Percentiles rank a stretch among this genome's conserved stretches.
Conservation (phyloP, 2,888 invertebrate species). For the Hololepta plana region DNA sequence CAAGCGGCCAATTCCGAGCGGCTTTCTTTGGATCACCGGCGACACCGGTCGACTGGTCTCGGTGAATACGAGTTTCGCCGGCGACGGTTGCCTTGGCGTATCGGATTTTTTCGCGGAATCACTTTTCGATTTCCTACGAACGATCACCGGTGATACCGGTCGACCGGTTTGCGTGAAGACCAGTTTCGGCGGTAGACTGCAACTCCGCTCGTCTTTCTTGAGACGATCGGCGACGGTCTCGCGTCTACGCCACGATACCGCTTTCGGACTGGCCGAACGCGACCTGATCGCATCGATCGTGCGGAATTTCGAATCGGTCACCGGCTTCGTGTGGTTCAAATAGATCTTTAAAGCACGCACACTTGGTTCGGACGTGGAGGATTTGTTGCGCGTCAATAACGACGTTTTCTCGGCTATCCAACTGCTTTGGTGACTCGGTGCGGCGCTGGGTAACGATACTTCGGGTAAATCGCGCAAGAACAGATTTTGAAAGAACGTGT, state of each 20-base stretch:
- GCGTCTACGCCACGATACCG: conserved; percentile 38
- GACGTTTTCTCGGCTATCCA: conserved; percentile 50
- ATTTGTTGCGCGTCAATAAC: conserved; percentile 35
- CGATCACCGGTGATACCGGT: conserved; percentile 26
- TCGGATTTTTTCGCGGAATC: conserved; percentile 1
- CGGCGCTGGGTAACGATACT: no score
- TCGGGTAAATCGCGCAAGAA: conserved; percentile 36
- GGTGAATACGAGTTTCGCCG: conserved; percentile 16
- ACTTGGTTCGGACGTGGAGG: conserved; percentile 31
- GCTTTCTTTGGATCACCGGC: conserved; percentile 1
- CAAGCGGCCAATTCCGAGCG: not conserved
- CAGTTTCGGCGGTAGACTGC: conserved; percentile 31
- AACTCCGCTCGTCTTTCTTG: conserved; percentile 23
- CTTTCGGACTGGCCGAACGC: conserved; percentile 36
- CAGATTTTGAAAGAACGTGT: conserved; percentile 54
- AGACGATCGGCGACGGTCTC: conserved; percentile 9
- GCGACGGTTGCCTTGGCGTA: not conserved
- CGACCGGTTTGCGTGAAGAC: conserved; percentile 31
- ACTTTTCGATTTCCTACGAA: conserved; percentile 6
- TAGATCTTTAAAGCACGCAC: conserved; percentile 41
- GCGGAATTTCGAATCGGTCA: conserved; percentile 52
- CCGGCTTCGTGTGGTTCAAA: conserved; percentile 48
- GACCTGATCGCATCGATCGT: conserved; percentile 40
- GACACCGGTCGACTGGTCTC: conserved; percentile 21
- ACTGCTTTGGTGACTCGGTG: conserved; percentile 16